These are phyloP conservation scores for Rhabdomys dilectus DNA, from an alignment of 2,113 vertebrate genomes.

Conservation along the genomic window DNA sequence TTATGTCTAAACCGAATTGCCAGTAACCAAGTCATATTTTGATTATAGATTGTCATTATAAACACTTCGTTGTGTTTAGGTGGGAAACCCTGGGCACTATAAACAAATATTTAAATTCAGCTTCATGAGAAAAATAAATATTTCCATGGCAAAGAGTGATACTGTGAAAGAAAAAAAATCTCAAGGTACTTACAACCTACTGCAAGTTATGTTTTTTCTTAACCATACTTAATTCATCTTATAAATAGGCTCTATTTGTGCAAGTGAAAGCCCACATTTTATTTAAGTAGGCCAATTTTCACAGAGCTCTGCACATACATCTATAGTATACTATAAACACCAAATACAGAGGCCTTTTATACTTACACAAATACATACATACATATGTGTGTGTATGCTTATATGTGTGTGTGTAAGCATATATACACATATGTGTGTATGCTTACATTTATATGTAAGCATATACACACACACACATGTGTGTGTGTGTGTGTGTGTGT, in stretches of 20 bases:
- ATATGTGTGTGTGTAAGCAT: background rate
- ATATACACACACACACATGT: conserved; percentile 16
- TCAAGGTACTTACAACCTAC: conserved; percentile 56
- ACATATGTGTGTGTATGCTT: too few species aligned
- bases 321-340: conserved; percentile 68
- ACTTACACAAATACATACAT: background rate
- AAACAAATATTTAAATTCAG: conserved; percentile 84
- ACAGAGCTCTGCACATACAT: conserved; percentile 37
- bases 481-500: too few species aligned
- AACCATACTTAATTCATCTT: conserved; percentile 84
- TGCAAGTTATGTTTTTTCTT: conserved; percentile 77
- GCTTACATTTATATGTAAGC: conserved; percentile 16
- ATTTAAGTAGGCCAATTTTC: conserved; percentile 78
- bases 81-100: conserved; percentile 73
- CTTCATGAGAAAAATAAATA: conserved; percentile 80
- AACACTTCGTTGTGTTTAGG: conserved; percentile 77
- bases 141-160: conserved; percentile 81
- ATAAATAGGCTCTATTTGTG: conserved; percentile 71
- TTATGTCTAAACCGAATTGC: conserved; percentile 70
- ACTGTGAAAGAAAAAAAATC: conserved; percentile 68
- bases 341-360: conserved; percentile 74
- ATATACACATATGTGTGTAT: background rate
- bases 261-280: conserved; percentile 70
- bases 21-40: conserved; percentile 66
- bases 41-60: conserved; percentile 65